Conservation (phyloP, 2,113 vertebrate genomes). For the Silurus asotus region DNA sequence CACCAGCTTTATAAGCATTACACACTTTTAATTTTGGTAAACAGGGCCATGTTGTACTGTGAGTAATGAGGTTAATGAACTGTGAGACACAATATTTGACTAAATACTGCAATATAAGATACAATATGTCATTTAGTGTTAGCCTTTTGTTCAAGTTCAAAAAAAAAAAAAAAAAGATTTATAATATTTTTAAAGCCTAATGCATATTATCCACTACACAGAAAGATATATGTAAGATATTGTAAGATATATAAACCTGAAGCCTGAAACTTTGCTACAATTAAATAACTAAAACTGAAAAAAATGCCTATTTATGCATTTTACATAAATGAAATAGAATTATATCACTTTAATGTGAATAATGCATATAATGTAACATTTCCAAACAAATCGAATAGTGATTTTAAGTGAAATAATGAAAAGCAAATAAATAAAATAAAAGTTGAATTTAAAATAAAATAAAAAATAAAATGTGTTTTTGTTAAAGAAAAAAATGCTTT, state of each 20-base stretch:
- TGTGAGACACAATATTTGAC: background rate
- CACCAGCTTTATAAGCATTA: constrained; percentile 44
- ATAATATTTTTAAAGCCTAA: background rate
- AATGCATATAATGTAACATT: no score
- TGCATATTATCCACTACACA: background rate
- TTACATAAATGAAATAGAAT: background rate
- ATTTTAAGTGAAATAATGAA: background rate
- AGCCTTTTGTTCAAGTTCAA: background rate
- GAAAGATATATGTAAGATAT: background rate
- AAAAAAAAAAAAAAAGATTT: background rate
- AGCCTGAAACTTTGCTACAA: no score
- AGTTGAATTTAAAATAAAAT: background rate
- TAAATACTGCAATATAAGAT: background rate
- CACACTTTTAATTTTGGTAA: background rate
- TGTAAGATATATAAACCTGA: no score
- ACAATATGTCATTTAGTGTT: background rate
- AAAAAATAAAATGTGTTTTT: background rate
- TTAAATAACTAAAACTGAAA: no score
- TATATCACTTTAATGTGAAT: background rate
- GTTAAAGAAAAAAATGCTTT: no score
- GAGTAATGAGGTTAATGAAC: background rate
- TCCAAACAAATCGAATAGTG: background rate
- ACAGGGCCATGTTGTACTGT: constrained; percentile 9
- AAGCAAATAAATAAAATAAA: background rate
- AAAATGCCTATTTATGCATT: background rate